A percentile compares a stretch with the other conserved stretches of the same genome.
phyloP scores from a whole-genome alignment of 2,888 invertebrate genomes.

The Ceraclea dissimilis region DNA sequence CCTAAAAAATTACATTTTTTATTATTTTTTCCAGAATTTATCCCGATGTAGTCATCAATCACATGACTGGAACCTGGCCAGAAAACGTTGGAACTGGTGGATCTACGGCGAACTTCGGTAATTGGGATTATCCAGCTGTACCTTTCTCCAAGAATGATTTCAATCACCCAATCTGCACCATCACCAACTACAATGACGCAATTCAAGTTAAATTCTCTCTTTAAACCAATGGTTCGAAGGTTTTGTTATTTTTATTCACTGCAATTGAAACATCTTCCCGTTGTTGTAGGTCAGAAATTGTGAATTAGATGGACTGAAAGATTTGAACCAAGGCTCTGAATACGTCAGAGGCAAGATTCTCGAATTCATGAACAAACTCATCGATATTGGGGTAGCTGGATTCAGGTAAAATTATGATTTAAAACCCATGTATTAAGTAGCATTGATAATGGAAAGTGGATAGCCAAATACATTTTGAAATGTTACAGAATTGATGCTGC shows the following conservation, averaged over 20 bases:
- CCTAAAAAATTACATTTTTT: background rate
- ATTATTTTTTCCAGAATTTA: constrained; percentile 56
- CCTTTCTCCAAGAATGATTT: constrained; percentile 64
- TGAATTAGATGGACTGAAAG: constrained; percentile 57
- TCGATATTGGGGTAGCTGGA: constrained; percentile 73
- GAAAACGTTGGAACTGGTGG: constrained; percentile 56
- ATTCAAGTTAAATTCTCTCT: constrained; percentile 42
- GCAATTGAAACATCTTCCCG: background rate
- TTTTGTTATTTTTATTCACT: no score
- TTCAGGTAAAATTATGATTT: constrained; percentile 61
- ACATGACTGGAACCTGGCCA: constrained; percentile 62
- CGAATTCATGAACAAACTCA: constrained; percentile 57
- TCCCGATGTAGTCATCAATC: constrained; percentile 80
- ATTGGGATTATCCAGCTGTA: constrained; percentile 52
- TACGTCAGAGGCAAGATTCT: constrained; percentile 57
- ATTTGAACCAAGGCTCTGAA: constrained; percentile 55
- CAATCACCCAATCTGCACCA: constrained; percentile 51
- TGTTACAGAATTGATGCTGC: constrained; percentile 61
- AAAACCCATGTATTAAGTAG: no score
- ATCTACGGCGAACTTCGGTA: constrained; percentile 47
- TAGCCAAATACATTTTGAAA: no score
- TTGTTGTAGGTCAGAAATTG: constrained; percentile 54
- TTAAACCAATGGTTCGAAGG: background rate
- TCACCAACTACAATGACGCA: constrained; percentile 59
- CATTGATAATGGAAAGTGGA: no score